Conservation (phyloP, 2,797 vertebrate species). For the Spinus olivaceus region DNA sequence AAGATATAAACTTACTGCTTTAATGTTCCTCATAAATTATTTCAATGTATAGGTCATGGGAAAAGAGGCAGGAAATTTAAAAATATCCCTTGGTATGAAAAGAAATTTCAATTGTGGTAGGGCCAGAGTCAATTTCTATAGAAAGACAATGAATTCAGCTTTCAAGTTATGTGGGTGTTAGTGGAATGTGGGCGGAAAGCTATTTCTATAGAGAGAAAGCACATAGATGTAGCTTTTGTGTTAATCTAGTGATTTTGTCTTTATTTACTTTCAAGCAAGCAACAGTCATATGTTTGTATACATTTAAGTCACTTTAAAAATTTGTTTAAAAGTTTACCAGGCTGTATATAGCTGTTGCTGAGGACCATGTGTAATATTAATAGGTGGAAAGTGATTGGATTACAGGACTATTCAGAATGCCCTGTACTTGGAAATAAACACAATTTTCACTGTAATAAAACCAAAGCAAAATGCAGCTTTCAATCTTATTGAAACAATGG, state of each 20-base stretch:
- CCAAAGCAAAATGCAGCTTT: background rate
- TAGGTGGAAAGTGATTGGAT: background rate
- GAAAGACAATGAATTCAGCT: background rate
- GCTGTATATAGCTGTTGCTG: background rate
- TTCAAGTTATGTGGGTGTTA: background rate
- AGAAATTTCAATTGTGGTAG: background rate
- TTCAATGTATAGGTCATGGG: background rate
- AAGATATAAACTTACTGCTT: background rate
- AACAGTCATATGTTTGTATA: background rate
- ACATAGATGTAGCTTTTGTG: background rate
- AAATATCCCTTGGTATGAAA: background rate
- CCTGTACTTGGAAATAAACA: background rate
- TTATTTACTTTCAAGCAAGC: background rate
- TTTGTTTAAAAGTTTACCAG: background rate
- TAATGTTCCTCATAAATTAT: background rate
- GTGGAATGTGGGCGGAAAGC: background rate
- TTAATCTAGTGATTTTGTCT: background rate
- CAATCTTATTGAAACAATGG: background rate
- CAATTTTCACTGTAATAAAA: background rate
- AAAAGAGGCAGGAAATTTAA: background rate
- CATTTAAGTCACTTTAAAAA: background rate
- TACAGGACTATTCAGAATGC: background rate
- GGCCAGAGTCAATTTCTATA: background rate
- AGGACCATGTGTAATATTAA: background rate
- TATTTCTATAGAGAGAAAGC: background rate